Evolutionary conservation across 2,797 vertebrate species (phyloP).

Genomic region (Dendrocincla tyrannina): DNA sequence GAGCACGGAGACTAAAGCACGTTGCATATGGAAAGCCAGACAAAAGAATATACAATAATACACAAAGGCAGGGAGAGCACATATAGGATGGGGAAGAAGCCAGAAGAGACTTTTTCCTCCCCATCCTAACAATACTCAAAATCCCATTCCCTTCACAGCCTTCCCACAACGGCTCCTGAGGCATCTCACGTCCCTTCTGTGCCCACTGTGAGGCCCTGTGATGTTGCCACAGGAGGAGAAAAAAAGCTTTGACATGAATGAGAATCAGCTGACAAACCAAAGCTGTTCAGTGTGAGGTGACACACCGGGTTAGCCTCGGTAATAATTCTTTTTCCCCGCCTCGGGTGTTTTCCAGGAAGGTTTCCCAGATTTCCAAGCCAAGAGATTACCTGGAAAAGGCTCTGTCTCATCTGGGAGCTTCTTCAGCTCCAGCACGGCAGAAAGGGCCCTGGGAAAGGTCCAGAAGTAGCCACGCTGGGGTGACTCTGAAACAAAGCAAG

Average conservation of each 20-base stretch:
- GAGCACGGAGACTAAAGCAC: not conserved
- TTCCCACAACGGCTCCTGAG: not conserved
- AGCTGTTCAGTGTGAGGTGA: not conserved
- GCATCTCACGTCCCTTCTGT: not conserved
- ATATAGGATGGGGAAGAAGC: not conserved
- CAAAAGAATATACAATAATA: conserved; percentile 46
- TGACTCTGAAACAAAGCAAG: not conserved
- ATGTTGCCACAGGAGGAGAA: not conserved
- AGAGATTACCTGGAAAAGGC: not conserved
- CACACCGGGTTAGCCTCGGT: not conserved
- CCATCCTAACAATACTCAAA: not conserved
- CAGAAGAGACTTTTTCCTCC: conserved; percentile 25
- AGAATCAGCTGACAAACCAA: conserved; percentile 4
- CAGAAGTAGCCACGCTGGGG: not conserved
- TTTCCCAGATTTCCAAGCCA: not conserved
- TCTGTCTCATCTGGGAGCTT: not conserved
- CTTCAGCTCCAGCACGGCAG: not conserved
- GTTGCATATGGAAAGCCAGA: not conserved
- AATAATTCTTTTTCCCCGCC: not conserved
- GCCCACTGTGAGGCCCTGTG: not conserved
- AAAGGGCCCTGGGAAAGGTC: not conserved
- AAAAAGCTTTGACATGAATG: not conserved
- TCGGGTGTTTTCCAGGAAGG: not conserved
- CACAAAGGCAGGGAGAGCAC: conserved; percentile 22
- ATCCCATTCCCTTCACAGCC: not conserved